phyloP scores from a whole-genome alignment of 2,113 vertebrate species.

The Poicephalus meyeri region DNA sequence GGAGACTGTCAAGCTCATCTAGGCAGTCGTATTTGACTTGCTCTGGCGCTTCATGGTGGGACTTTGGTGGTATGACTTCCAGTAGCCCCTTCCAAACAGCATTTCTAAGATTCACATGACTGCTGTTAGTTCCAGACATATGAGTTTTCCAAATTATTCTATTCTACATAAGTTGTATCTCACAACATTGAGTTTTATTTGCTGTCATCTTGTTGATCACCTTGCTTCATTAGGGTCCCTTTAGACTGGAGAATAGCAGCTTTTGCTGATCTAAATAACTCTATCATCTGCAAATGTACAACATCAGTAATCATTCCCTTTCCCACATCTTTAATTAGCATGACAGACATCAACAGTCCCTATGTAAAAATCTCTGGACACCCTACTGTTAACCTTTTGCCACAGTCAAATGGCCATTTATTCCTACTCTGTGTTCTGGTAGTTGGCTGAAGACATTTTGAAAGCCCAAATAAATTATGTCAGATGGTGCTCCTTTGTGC shows the following conservation, averaged over 20 bases:
- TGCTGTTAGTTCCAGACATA: neutral
- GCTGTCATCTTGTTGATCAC: neutral
- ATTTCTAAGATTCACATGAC: accelerated
- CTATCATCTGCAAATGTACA: neutral
- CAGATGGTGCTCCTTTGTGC: neutral
- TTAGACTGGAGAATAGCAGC: accelerated
- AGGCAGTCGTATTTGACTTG: accelerated
- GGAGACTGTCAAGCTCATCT: neutral
- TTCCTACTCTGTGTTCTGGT: neutral
- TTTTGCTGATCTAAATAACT: neutral
- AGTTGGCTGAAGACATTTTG: neutral
- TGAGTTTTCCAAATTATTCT: neutral
- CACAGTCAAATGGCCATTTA: neutral
- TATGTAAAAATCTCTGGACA: neutral
- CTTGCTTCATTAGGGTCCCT: neutral
- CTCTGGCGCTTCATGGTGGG: too few species aligned
- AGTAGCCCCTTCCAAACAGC: accelerated
- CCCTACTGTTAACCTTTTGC: neutral
- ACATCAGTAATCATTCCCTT: neutral
- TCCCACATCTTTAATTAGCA: neutral
- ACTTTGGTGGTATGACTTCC: neutral
- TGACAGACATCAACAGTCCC: neutral
- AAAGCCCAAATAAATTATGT: neutral
- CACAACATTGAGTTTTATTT: neutral
- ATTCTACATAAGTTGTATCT: neutral